Percentiles rank a stretch among this genome's conserved stretches.
These are phyloP conservation scores for Myanophis thanlyinensis DNA, from an alignment of 2,113 vertebrate genomes.

Conservation along the genomic window DNA sequence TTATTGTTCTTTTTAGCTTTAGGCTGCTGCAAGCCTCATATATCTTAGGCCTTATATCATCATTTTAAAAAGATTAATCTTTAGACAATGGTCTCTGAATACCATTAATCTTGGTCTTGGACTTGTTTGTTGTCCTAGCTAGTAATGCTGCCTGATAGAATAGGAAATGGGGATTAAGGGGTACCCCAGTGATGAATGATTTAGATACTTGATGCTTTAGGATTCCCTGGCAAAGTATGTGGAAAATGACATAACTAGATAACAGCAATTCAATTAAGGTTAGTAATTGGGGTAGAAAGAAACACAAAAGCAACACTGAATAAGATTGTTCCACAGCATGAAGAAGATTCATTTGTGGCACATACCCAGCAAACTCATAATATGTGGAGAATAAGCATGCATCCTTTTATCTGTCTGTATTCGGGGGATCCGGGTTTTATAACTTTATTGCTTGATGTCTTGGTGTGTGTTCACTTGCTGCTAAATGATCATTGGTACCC, in stretches of 20 bases:
- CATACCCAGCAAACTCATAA: not conserved
- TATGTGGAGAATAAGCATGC: not conserved
- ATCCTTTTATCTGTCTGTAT: not conserved
- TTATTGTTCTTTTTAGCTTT: slow-evolving; percentile 66
- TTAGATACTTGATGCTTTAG: slow-evolving; percentile 20
- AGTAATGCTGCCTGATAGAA: slow-evolving; percentile 22
- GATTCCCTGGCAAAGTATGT: not conserved
- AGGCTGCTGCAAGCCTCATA: slow-evolving; percentile 59
- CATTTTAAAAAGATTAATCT: slow-evolving; percentile 69
- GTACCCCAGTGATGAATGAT: slow-evolving; percentile 17
- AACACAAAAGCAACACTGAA: not conserved
- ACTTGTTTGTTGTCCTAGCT: slow-evolving; percentile 53
- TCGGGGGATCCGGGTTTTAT: not conserved
- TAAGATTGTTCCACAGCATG: not conserved
- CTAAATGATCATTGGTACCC: not conserved
- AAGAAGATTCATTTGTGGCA: not conserved
- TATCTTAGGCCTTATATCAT: slow-evolving; percentile 60
- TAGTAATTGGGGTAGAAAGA: not conserved
- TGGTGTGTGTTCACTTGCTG: not conserved
- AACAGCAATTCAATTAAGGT: not conserved
- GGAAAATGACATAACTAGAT: not conserved
- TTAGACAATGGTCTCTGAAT: slow-evolving; percentile 65
- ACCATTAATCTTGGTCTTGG: slow-evolving; percentile 57
- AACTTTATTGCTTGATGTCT: not conserved
- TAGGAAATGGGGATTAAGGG: slow-evolving; percentile 27